Base-by-base conservation (phyloP, 2,888 invertebrate species). In the Rhyacophila evoluta region DNA sequence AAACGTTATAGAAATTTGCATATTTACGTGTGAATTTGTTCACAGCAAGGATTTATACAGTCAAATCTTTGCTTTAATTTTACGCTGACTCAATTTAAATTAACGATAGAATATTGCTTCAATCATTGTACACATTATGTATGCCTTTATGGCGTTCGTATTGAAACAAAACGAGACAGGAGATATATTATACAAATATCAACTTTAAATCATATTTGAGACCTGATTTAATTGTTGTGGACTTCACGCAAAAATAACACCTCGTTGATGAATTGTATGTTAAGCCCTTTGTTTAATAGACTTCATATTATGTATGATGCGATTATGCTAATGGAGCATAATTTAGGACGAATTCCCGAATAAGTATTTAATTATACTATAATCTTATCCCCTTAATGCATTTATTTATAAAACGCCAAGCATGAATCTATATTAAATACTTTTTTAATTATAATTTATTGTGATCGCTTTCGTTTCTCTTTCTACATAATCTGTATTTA, bases 301-400 rank as follows among this genome's bases (percentile, higher is more conserved):
- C n/a, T n/a, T n/a, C n/a, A n/a, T 55, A 55, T 19, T 55, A 55
- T 12, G 29, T 33, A 33, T 55, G 25, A 19, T 55, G 55, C 19
- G 55, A 55, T 55, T 55, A 55, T 55, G 55, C 55, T 55, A 55
- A 55, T 55, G 55, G n/a, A n/a, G n/a, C n/a, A n/a, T n/a, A n/a
- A n/a, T n/a, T n/a, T n/a, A n/a, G n/a, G n/a, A n/a, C n/a, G n/a
- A n/a, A n/a, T n/a, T n/a, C n/a, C n/a, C n/a, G n/a, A n/a, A n/a
- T n/a, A n/a, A n/a, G n/a, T n/a, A n/a, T n/a, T n/a, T n/a, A n/a
- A n/a, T n/a, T n/a, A n/a, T n/a, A n/a, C n/a, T n/a, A n/a, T n/a
- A n/a, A n/a, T n/a, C n/a, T n/a, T n/a, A n/a, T n/a, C n/a, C n/a
- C n/a, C n/a, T n/a, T n/a, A n/a, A n/a, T n/a, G n/a, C n/a, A n/a